phyloP scores from a whole-genome alignment of 2,888 invertebrate genomes.

The Epinotia bilunana region DNA sequence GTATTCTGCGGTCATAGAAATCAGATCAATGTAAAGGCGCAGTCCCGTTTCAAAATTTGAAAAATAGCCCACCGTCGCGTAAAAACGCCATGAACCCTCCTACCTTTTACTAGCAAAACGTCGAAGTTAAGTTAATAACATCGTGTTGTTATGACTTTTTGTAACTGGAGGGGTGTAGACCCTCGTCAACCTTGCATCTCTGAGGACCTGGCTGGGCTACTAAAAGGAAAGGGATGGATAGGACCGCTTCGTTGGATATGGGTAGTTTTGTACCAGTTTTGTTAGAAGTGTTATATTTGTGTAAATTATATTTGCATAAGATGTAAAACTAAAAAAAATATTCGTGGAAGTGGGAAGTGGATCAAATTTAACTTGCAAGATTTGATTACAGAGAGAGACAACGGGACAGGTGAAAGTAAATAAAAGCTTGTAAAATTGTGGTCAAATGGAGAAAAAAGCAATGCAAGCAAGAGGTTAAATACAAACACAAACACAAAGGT shows the following conservation, averaged over 20 bases:
- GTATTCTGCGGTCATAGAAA: slow-evolving; percentile 3
- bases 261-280: neutral
- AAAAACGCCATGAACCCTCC: slow-evolving; percentile 1
- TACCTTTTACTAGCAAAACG: neutral
- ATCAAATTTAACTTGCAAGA: too few relatives aligned
- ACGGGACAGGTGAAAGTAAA: too few relatives aligned
- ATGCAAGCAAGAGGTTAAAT: too few relatives aligned
- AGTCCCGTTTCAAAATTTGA: slow-evolving; percentile 12
- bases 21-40: slow-evolving; percentile 14
- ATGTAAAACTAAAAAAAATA: too few relatives aligned
- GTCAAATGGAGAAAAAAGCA: too few relatives aligned
- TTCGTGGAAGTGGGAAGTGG: too few relatives aligned
- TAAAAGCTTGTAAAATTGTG: too few relatives aligned
- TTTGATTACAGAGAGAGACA: too few relatives aligned
- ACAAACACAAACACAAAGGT: too few relatives aligned
- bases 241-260: neutral
- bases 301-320: neutral
- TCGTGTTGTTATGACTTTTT: neutral
- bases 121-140: neutral
- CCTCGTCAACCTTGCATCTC: slow-evolving; percentile 9
- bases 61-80: slow-evolving; percentile 10
- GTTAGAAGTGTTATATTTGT: neutral
- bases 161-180: neutral
- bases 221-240: neutral
- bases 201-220: neutral